A percentile compares a stretch with the other conserved stretches of the same genome.
phyloP scores from a whole-genome alignment of 2,113 vertebrate genomes.

The Manacus vitellinus region DNA sequence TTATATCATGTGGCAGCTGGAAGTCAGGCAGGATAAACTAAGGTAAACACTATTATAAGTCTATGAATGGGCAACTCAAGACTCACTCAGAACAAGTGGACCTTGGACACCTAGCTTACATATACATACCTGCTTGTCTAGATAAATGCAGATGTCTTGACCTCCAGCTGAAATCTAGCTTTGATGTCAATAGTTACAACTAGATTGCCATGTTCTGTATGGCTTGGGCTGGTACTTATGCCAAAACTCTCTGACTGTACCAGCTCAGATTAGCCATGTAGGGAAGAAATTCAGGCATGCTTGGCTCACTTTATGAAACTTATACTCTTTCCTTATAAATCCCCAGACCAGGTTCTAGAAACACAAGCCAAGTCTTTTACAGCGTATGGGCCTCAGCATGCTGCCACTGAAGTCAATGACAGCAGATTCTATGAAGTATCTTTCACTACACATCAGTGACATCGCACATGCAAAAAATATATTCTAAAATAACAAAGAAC shows the following conservation, averaged over 20 bases:
- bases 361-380: not conserved
- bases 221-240: not conserved
- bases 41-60: not conserved
- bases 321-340: not conserved
- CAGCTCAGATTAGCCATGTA: not conserved
- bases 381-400: not conserved
- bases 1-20: not conserved
- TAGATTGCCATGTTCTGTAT: not conserved
- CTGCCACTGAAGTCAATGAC: not conserved
- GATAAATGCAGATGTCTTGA: not conserved
- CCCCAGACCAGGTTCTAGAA: not conserved
- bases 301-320: not conserved
- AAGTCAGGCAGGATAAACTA: not conserved
- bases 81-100: not conserved
- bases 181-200: not conserved
- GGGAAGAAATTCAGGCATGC: not conserved
- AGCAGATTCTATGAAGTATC: not conserved
- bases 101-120: not conserved
- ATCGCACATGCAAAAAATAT: not conserved
- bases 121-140: not conserved
- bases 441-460: not conserved
- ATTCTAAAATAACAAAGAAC: not conserved
- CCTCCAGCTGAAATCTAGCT: not conserved
- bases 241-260: not conserved
- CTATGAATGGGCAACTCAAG: not conserved